Conservation (phyloP, 2,113 vertebrate species). For the Forbesichthys agassizii region DNA sequence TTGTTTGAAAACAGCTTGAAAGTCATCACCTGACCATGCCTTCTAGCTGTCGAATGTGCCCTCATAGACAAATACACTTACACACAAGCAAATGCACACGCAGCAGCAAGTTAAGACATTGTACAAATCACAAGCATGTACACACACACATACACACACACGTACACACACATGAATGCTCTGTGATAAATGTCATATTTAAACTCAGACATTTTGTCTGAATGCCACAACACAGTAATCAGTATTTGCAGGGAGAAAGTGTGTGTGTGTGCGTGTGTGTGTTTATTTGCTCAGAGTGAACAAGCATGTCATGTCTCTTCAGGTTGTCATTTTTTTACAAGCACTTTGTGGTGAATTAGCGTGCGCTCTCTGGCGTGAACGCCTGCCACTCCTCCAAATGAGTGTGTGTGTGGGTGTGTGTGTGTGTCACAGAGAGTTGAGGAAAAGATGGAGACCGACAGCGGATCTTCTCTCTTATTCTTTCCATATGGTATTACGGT, state of each 20-base stretch:
- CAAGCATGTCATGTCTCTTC: conserved; percentile 20
- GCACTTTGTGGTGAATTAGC: conserved; percentile 42
- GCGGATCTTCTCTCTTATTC: not conserved
- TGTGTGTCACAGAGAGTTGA: not conserved
- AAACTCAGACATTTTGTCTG: not conserved
- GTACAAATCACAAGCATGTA: not conserved
- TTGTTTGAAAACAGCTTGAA: not conserved
- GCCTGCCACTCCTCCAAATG: not conserved
- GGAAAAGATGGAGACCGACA: not conserved
- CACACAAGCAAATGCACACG: not conserved
- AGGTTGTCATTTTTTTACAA: conserved; percentile 32
- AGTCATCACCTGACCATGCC: not conserved
- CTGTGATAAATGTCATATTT: not conserved
- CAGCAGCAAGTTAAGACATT: not conserved
- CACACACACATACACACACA: not conserved
- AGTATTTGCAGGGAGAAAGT: conserved; percentile 7
- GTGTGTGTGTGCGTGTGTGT: conserved; percentile 3
- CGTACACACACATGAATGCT: not conserved
- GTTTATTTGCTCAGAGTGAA: conserved; percentile 18
- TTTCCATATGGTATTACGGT: no score
- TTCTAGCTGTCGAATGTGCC: not conserved
- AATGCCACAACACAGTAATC: not conserved
- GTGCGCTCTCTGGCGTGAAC: conserved; percentile 21
- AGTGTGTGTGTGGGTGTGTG: not conserved
- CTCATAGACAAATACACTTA: not conserved